Percentiles rank a stretch among this genome's conserved stretches.
Evolutionary conservation across 2,113 vertebrate species (phyloP).

Genomic region (Ifrita kowaldi): DNA sequence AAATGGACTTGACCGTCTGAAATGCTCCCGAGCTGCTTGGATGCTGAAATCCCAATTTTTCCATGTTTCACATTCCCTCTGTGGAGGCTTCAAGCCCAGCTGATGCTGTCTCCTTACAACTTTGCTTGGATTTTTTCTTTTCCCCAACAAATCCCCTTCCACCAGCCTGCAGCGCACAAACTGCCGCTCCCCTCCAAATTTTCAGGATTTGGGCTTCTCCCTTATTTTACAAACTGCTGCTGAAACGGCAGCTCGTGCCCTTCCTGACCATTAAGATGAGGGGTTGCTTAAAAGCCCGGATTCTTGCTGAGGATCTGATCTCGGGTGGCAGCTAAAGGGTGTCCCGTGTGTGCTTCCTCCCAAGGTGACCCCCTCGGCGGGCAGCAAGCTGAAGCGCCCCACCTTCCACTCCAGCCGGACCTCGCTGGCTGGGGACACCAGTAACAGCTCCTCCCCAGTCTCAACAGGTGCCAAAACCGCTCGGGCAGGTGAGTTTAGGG

Average conservation of each 20-base stretch:
- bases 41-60: background rate
- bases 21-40: background rate
- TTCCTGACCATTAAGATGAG: slow-evolving; percentile 64
- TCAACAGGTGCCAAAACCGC: slow-evolving; percentile 80
- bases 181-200: background rate
- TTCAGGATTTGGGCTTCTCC: background rate
- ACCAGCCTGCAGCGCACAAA: background rate
- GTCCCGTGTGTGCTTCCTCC: slow-evolving; percentile 35
- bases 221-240: background rate
- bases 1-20: background rate
- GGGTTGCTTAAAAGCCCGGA: background rate
- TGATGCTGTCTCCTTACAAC: background rate
- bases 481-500: slow-evolving; percentile 77
- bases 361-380: slow-evolving; percentile 78
- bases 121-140: background rate
- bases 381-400: slow-evolving; percentile 91
- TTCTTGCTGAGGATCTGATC: background rate
- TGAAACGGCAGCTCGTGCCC: background rate
- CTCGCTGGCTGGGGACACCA: slow-evolving; percentile 91
- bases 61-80: rapidly evolving
- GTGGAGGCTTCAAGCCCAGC: background rate
- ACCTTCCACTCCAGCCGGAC: slow-evolving; percentile 94
- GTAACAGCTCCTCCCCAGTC: slow-evolving; percentile 78
- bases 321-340: background rate
- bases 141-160: background rate